Base-by-base conservation (phyloP, 2,113 vertebrate species). In the Nothocercus julius region DNA sequence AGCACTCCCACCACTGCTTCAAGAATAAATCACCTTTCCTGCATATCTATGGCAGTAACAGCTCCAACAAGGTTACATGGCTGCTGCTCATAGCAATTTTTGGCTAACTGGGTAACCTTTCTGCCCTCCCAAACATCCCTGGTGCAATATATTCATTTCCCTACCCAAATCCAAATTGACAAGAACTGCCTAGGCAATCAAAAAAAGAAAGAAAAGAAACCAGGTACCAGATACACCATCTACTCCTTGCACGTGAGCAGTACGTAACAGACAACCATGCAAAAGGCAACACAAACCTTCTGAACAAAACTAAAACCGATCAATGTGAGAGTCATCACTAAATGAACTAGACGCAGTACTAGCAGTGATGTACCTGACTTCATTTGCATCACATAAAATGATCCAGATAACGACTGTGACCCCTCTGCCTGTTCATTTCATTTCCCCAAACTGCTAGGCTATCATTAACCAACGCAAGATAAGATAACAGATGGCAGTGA, bases 361-460 rank as follows among this genome's bases (percentile, higher is more conserved):
- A 93, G 82, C 56, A 78, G 42, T 20, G 63, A 88, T n/a, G 36
- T 59, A 93, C 77, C 94, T 90, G 76, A 88, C 85, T 88, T 84
- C 90, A 95, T 95, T 89, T 93, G 76, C 81, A 93, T 94, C 66
- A 42, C 45, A 56, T 69, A 69, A 96, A 96, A 88, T 66, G 73
- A 91, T 81, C 76, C 76, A 81, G 76, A 87, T 93, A 90, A 95
- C 85, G 85, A 90, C 76, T 80, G 68, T 90, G 92, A 92, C 85
- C 90, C 75, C 40, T 53, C 54, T 62, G 87, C 82, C 63, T 85
- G 68, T 32, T 94, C 68, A 49, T 92, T 92, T 94, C 24, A 87
- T 91, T 91, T 94, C 87, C 90, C 79, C 64, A 93, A 94, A 95
- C 85, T 90, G 59, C 77, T 84, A 49, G 84, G 93, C 79, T 87